These are phyloP conservation scores for Leucania comma DNA, from an alignment of 2,888 invertebrate genomes.

Conservation along the genomic window DNA sequence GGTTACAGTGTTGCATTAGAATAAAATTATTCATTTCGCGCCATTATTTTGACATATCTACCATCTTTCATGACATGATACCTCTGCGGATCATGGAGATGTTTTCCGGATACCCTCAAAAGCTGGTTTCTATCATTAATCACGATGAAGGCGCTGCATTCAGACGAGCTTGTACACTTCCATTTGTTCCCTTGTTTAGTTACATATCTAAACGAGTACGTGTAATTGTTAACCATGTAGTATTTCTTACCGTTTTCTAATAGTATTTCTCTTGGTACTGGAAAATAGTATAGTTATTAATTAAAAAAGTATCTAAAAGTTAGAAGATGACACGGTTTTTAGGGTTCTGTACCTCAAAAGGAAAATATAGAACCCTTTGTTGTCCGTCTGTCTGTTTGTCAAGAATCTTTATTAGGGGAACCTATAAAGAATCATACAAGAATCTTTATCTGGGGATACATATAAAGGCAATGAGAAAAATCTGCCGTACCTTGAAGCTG, in stretches of 20 bases:
- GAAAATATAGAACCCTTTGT: too few species aligned
- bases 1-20: too few species aligned
- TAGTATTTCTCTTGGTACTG: constrained; percentile 1
- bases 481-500: too few species aligned
- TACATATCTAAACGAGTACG: constrained; percentile 3
- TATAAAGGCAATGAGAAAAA: too few species aligned
- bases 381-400: too few species aligned
- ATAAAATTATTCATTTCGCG: too few species aligned
- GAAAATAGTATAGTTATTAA: background rate
- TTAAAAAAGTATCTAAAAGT: too few species aligned
- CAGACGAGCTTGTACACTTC: constrained; percentile 10
- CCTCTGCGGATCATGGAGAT: background rate
- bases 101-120: background rate
- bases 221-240: constrained; percentile 11
- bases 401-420: too few species aligned
- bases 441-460: too few species aligned
- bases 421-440: too few species aligned
- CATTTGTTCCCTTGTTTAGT: constrained; percentile 4
- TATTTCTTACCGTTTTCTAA: constrained; percentile 4
- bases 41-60: constrained; percentile 1
- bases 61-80: background rate
- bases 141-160: constrained; percentile 3
- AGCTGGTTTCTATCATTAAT: background rate
- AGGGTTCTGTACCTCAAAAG: too few species aligned
- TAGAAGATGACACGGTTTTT: too few species aligned